Percentiles rank a stretch among this genome's conserved stretches.
These are phyloP conservation scores for Strigamia crassipes DNA, from an alignment of 2,888 invertebrate species.

Conservation along the genomic window DNA sequence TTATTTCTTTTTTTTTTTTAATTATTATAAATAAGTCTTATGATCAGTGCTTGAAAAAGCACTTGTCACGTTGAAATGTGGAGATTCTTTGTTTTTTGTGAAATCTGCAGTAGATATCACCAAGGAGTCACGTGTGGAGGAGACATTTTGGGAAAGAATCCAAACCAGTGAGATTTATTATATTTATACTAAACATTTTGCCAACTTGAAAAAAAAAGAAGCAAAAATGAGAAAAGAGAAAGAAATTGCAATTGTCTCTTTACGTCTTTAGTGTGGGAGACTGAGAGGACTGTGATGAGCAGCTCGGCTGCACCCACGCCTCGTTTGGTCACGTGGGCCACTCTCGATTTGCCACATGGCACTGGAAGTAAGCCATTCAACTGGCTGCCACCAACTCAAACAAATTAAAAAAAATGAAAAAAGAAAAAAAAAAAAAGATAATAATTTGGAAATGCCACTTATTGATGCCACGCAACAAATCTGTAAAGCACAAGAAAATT, in stretches of 20 bases:
- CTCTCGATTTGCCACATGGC: slow-evolving; percentile 24
- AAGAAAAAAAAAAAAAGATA: background rate
- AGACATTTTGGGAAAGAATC: background rate
- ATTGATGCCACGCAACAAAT: slow-evolving; percentile 15
- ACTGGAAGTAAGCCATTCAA: slow-evolving; percentile 11
- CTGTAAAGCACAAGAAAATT: slow-evolving; percentile 24
- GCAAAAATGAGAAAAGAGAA: background rate
- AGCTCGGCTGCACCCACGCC: slow-evolving; percentile 15
- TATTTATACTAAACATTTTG: background rate
- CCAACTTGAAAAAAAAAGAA: background rate
- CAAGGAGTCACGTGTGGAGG: background rate
- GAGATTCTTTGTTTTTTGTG: slow-evolving; percentile 14
- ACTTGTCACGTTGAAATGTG: background rate
- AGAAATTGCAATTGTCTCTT: background rate
- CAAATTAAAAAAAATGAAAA: background rate
- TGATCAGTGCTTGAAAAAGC: background rate
- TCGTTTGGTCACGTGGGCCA: slow-evolving; percentile 19
- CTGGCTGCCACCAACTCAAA: background rate
- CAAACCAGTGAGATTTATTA: slow-evolving; percentile 7
- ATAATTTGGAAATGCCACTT: background rate
- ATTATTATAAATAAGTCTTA: background rate
- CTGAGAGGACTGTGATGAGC: slow-evolving; percentile 28
- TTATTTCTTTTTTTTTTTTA: background rate
- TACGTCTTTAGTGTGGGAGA: background rate
- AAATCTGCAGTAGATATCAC: background rate